Percentiles rank a stretch among this genome's conserved stretches.
These are phyloP conservation scores for Cotesia vestalis DNA, from an alignment of 1,140 invertebrate species.

Conservation along the genomic window DNA sequence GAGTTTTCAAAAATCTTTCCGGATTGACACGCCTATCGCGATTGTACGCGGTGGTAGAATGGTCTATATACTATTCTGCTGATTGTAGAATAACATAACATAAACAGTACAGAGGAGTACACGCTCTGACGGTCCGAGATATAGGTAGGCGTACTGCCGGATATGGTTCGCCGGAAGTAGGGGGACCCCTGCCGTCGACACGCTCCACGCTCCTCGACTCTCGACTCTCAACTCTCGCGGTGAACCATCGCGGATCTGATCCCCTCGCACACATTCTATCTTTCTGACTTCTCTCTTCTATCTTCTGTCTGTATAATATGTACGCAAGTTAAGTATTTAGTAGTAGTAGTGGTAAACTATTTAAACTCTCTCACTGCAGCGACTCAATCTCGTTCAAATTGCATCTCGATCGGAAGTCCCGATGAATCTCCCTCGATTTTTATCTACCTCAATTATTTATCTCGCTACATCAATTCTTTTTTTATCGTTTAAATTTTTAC, in stretches of 20 bases:
- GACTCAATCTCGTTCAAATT: slow-evolving; percentile 19
- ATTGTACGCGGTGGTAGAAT: background rate
- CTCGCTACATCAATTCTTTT: slow-evolving; percentile 7
- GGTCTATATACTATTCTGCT: too few species aligned
- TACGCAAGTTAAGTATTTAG: background rate
- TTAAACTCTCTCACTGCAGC: slow-evolving; percentile 2
- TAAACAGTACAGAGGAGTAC: slow-evolving; percentile 25
- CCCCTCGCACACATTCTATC: slow-evolving; percentile 8
- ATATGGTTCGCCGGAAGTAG: slow-evolving; percentile 65
- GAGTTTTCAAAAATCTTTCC: slow-evolving; percentile 2
- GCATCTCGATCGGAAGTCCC: slow-evolving; percentile 21
- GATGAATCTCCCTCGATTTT: slow-evolving; percentile 23
- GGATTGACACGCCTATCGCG: slow-evolving; percentile 11
- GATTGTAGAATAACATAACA: slow-evolving; percentile 17
- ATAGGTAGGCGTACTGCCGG: slow-evolving; percentile 64
- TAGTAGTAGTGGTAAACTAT: background rate
- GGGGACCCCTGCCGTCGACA: slow-evolving; percentile 63
- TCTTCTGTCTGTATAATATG: background rate
- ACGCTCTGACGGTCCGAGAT: slow-evolving; percentile 57
- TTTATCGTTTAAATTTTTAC: too few species aligned
- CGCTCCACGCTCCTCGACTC: slow-evolving; percentile 53
- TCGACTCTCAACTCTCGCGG: slow-evolving; percentile 10
- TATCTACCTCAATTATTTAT: slow-evolving; percentile 20
- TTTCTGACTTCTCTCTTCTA: too few species aligned
- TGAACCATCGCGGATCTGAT: slow-evolving; percentile 23